These are phyloP conservation scores for Pegoplata infirma DNA, from an alignment of 2,888 invertebrate genomes.

Conservation along the genomic window DNA sequence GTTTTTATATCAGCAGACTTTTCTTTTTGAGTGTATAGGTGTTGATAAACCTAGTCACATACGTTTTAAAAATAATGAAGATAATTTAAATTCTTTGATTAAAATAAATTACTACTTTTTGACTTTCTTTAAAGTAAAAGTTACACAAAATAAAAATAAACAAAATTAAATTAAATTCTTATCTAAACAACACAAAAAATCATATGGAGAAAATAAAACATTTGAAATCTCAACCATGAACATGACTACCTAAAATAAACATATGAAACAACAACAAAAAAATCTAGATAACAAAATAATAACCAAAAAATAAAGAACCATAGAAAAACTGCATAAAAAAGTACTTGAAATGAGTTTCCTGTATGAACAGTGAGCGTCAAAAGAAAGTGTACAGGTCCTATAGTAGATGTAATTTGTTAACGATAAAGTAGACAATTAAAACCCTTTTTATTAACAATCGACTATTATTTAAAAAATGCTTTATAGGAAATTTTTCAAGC, in stretches of 20 bases:
- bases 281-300: conserved; percentile 6
- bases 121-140: neutral
- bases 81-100: no score
- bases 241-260: conserved; percentile 52
- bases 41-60: no score
- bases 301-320: conserved; percentile 1
- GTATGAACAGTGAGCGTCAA: no score
- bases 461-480: no score
- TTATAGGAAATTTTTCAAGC: no score
- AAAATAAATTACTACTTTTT: neutral
- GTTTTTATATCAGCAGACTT: no score
- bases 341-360: conserved; percentile 44
- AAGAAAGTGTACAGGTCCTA: no score
- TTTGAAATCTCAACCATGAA: conserved; percentile 18
- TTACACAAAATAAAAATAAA: conserved; percentile 28
- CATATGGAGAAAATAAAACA: conserved; percentile 2
- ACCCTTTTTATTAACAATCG: no score
- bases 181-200: conserved; percentile 28
- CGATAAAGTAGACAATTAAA: no score
- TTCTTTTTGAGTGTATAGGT: no score
- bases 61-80: no score
- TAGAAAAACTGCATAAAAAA: conserved; percentile 1
- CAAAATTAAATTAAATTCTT: conserved; percentile 27
- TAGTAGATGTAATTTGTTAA: no score
- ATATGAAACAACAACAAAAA: conserved; percentile 1